Evolutionary conservation across 1,140 invertebrate species (phyloP).

Genomic region (Grapholita molesta): DNA sequence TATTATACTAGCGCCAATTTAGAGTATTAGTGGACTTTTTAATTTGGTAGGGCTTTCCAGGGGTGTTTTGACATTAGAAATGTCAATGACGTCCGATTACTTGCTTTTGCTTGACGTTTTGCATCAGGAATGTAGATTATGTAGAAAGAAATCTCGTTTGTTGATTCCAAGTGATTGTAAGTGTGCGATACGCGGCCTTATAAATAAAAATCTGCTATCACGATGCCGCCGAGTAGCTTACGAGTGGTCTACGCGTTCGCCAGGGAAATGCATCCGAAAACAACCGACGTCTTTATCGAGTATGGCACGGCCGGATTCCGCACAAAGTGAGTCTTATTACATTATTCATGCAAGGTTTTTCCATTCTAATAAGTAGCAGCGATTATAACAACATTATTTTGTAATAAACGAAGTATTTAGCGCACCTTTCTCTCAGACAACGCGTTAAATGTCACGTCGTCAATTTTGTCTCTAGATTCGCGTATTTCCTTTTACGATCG

Average conservation of each 20-base stretch:
- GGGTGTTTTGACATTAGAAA: constrained; percentile 31
- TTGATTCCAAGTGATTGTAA: constrained; percentile 73
- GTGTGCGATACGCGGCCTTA: constrained; percentile 58
- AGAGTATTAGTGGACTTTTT: not conserved
- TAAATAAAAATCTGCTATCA: constrained; percentile 68
- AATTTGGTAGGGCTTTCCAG: constrained; percentile 38
- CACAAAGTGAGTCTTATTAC: constrained; percentile 80
- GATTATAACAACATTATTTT: not conserved
- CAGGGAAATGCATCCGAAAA: constrained; percentile 86
- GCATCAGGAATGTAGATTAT: constrained; percentile 70
- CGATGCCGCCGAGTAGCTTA: constrained; percentile 74
- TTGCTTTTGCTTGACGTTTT: constrained; percentile 34
- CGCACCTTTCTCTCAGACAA: constrained; percentile 32
- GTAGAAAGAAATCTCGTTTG: constrained; percentile 65
- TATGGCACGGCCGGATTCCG: constrained; percentile 86
- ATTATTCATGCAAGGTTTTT: constrained; percentile 24
- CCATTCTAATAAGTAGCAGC: constrained; percentile 20
- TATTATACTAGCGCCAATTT: not conserved
- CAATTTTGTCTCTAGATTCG: constrained; percentile 25
- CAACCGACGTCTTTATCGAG: constrained; percentile 79
- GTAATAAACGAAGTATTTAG: constrained; percentile 16
- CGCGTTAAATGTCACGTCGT: constrained; percentile 55
- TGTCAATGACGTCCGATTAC: not conserved
- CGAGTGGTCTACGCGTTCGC: constrained; percentile 84
- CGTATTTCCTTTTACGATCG: constrained; percentile 20